Evolutionary conservation across 2,888 invertebrate genomes (phyloP).

Genomic region (Hirtodrosophila duncani): DNA sequence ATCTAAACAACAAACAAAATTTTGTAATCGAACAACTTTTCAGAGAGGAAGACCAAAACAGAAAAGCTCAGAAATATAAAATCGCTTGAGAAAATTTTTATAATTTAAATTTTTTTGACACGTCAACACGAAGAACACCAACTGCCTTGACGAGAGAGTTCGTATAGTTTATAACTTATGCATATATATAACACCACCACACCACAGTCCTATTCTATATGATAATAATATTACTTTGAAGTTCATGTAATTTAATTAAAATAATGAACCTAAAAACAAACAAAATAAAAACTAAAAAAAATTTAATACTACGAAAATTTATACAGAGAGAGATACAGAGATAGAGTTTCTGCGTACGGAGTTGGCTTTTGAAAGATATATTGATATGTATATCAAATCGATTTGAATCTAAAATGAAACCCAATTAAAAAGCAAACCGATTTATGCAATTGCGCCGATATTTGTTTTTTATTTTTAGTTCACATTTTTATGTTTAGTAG

Average conservation of each 20-base stretch:
- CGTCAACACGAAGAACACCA: conserved; percentile 2
- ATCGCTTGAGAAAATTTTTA: conserved; percentile 48
- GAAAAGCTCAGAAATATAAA: conserved; percentile 16
- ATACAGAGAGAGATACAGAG: conserved; percentile 21
- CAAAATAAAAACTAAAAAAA: conserved; percentile 55
- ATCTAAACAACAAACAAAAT: conserved; percentile 37
- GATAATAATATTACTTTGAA: conserved; percentile 67
- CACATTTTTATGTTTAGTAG: conserved; percentile 70
- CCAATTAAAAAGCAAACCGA: conserved; percentile 55
- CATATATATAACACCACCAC: conserved; percentile 71
- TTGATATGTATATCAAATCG: no score
- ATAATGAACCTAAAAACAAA: conserved; percentile 72
- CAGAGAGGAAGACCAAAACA: conserved; percentile 19
- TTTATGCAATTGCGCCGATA: no score
- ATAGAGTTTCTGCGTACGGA: conserved; percentile 22
- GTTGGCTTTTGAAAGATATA: conserved; percentile 45
- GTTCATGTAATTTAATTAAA: conserved; percentile 76
- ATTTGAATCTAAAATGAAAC: conserved; percentile 34
- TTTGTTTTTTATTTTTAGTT: conserved; percentile 70
- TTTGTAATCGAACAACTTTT: conserved; percentile 13
- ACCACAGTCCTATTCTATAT: conserved; percentile 67
- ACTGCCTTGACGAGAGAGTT: conserved; percentile 31
- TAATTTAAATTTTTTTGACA: conserved; percentile 46
- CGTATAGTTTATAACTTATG: conserved; percentile 70
- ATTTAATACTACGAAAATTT: conserved; percentile 18